Base-by-base conservation (phyloP, 1,140 invertebrate genomes). In the Drosophila rhopaloa region DNA sequence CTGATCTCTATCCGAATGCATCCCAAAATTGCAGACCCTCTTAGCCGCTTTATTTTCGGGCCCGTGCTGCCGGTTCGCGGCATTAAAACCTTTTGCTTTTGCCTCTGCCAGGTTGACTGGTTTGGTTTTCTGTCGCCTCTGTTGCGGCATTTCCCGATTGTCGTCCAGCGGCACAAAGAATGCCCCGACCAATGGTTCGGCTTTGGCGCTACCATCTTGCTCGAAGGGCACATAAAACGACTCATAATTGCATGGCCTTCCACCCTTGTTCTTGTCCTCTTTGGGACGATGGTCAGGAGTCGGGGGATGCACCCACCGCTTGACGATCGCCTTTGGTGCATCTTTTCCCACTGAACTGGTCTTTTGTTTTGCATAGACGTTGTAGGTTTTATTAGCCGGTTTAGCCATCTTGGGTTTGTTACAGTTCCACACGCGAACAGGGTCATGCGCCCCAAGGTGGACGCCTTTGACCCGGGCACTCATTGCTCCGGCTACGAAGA, bases 371-470 rank as follows among this genome's bases (percentile, higher is more conserved):
- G 48, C 27, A 14, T 51, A 51, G 4, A 51, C 48, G n/a, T 16
- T 35, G 9, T 14, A 51, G 4, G 29, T 32, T 0, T 16, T 51
- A 0, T 16, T 35, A 0, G n/a, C 9, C 1, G 9, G n/a, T 5
- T 51, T 51, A 2, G 44, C 10, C 19, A 27, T 3, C 29, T 35
- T 51, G 4, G 48, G 48, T 8, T 51, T 51, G 48, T 51, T 51
- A 8, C 29, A 16, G 48, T 51, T 51, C 48, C 48, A 51, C 8
- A 51, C 27, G 48, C 29, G 48, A 9, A n/a, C 0, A 9, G 48
- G 1, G 11, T 24, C 10, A 8, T 19, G 43, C n/a, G 9, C 43
- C 47, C 2, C 44, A 3, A 10, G 16, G 5, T 19, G 19, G 5
- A 2, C 2, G 44, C 11, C 24, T 27, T 7, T 27, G 11, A 13